These are phyloP conservation scores for Yasuhikotakia modesta DNA, from an alignment of 2,797 vertebrate genomes.

Conservation along the genomic window DNA sequence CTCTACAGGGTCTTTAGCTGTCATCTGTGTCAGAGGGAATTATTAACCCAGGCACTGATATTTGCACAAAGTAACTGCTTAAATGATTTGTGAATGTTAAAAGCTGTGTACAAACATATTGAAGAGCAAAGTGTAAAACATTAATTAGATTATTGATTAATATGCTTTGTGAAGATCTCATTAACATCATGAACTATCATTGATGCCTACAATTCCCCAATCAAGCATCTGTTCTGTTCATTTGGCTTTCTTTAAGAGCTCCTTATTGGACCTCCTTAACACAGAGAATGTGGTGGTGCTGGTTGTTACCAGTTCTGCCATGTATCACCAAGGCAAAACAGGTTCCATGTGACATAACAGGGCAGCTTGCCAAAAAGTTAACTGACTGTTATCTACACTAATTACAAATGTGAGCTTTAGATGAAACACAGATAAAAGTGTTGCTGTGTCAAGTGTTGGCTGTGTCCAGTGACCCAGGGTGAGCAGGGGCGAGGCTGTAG, in stretches of 20 bases:
- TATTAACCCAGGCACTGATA: background rate
- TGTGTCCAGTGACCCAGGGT: constrained; percentile 28
- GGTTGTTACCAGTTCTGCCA: constrained; percentile 45
- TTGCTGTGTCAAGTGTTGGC: constrained; percentile 70
- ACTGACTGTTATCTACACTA: constrained; percentile 83
- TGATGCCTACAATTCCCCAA: constrained; percentile 1
- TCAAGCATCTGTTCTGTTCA: constrained; percentile 10
- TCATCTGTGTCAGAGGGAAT: background rate
- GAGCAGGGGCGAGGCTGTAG: no score
- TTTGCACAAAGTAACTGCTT: background rate
- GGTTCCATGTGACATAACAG: constrained; percentile 80
- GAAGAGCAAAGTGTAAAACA: no score
- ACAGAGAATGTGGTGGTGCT: no score
- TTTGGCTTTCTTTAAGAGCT: background rate
- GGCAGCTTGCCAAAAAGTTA: constrained; percentile 81
- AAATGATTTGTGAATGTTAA: background rate
- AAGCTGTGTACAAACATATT: background rate
- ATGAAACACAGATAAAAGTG: constrained; percentile 86
- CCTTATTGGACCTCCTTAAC: constrained; percentile 23
- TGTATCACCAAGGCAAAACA: constrained; percentile 79
- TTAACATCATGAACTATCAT: constrained; percentile 12
- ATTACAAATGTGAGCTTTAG: constrained; percentile 85
- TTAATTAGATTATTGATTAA: constrained; percentile 19
- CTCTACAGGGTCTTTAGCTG: background rate
- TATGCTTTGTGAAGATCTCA: background rate